Evolutionary conservation across 2,113 vertebrate species (phyloP).

Genomic region (Falcunculus frontatus): DNA sequence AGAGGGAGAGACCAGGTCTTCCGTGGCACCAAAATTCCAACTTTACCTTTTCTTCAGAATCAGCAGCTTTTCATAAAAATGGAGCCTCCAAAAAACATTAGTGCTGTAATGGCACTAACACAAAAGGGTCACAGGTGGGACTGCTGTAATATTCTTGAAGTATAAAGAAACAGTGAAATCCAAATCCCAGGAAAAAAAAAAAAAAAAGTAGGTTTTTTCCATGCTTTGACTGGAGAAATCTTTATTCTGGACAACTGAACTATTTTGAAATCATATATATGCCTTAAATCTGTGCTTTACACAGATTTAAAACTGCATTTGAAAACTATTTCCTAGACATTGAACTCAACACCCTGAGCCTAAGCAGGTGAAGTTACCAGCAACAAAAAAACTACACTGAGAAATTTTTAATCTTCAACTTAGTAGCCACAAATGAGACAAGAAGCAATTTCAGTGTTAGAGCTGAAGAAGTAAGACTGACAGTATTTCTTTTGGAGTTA

Average conservation of each 20-base stretch:
- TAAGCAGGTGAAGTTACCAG: not conserved
- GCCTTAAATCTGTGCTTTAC: not conserved
- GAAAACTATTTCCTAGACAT: not conserved
- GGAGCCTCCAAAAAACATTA: not conserved
- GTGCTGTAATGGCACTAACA: not conserved
- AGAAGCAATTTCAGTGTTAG: not conserved
- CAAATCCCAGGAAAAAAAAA: not conserved
- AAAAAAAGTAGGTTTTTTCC: not conserved
- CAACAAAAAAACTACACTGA: not conserved
- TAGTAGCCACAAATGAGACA: not conserved
- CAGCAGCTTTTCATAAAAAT: not conserved
- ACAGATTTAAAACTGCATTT: not conserved
- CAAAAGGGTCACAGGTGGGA: not conserved
- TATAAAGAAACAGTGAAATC: not conserved
- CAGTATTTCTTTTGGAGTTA: not conserved
- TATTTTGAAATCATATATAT: not conserved
- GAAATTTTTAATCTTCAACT: not conserved
- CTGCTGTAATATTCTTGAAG: not conserved
- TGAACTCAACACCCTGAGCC: not conserved
- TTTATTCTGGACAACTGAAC: not conserved
- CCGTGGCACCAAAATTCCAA: not conserved
- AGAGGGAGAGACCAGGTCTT: not conserved
- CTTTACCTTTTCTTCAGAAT: not conserved
- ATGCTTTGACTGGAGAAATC: not conserved
- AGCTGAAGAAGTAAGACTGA: not conserved